phyloP scores from a whole-genome alignment of 2,797 vertebrate genomes.

The Podargus strigoides region DNA sequence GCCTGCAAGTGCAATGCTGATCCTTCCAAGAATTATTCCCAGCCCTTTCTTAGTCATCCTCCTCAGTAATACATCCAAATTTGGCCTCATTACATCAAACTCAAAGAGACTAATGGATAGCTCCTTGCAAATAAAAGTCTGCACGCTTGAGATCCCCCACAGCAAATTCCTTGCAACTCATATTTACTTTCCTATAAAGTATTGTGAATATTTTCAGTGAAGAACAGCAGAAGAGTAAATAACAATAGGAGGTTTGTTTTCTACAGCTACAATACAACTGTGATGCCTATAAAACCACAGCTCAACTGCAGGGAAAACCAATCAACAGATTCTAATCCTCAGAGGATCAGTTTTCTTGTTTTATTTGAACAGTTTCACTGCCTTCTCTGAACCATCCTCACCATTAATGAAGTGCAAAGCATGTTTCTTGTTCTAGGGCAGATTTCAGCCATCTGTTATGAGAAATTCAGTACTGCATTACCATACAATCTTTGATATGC shows the following conservation, averaged over 20 bases:
- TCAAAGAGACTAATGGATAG: not conserved
- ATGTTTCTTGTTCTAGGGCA: not conserved
- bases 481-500: not conserved
- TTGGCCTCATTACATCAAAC: not conserved
- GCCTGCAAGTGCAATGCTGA: not conserved
- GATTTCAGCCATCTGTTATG: not conserved
- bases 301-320: not conserved
- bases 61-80: not conserved
- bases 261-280: not conserved
- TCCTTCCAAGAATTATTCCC: not conserved
- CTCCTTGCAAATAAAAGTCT: not conserved
- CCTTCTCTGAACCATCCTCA: not conserved
- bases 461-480: slow-evolving; percentile 10
- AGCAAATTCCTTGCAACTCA: not conserved
- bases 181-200: not conserved
- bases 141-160: not conserved
- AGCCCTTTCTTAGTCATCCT: not conserved
- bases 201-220: not conserved
- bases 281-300: not conserved
- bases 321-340: not conserved
- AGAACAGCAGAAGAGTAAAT: not conserved
- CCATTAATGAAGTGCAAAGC: not conserved
- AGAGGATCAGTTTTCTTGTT: not conserved
- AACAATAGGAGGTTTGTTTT: not conserved
- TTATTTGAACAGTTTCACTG: not conserved